Evolutionary conservation across 2,888 invertebrate genomes (phyloP).

Genomic region (Chloroclysta siterata): DNA sequence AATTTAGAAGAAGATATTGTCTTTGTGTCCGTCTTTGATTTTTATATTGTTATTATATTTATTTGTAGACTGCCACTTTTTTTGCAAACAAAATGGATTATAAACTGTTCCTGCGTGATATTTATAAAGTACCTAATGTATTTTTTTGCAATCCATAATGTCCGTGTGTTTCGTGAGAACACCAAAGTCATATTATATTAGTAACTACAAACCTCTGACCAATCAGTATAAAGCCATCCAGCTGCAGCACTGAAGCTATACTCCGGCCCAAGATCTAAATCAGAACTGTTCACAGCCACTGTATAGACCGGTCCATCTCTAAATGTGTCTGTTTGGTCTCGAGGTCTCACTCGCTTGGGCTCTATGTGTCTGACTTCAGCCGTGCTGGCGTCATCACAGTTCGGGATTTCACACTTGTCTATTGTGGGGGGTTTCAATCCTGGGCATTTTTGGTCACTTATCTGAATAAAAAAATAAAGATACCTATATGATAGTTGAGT

Average conservation of each 20-base stretch:
- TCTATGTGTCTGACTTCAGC: slow-evolving; percentile 57
- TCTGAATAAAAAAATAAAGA: slow-evolving; percentile 50
- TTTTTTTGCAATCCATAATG: no score
- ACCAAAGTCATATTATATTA: neutral
- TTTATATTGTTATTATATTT: no score
- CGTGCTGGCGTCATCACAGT: slow-evolving; percentile 53
- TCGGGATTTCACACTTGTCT: slow-evolving; percentile 68
- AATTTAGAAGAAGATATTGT: no score
- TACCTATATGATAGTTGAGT: neutral
- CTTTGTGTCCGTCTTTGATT: no score
- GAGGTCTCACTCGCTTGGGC: slow-evolving; percentile 53
- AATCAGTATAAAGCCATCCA: slow-evolving; percentile 85
- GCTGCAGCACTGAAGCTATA: slow-evolving; percentile 69
- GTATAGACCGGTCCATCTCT: slow-evolving; percentile 74
- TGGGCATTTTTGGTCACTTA: slow-evolving; percentile 74
- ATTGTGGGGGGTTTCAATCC: slow-evolving; percentile 62
- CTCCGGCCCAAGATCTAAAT: slow-evolving; percentile 69
- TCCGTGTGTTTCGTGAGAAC: no score
- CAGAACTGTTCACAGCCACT: slow-evolving; percentile 66
- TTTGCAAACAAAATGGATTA: no score
- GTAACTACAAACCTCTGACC: slow-evolving; percentile 79
- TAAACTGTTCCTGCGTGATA: no score
- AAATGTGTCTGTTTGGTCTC: slow-evolving; percentile 69
- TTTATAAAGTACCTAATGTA: no score
- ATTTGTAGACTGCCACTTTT: no score